Evolutionary conservation across 2,888 invertebrate genomes (phyloP), one percentile per base, ranked within the genome.

Genomic region (Marronus borbonicus): DNA sequence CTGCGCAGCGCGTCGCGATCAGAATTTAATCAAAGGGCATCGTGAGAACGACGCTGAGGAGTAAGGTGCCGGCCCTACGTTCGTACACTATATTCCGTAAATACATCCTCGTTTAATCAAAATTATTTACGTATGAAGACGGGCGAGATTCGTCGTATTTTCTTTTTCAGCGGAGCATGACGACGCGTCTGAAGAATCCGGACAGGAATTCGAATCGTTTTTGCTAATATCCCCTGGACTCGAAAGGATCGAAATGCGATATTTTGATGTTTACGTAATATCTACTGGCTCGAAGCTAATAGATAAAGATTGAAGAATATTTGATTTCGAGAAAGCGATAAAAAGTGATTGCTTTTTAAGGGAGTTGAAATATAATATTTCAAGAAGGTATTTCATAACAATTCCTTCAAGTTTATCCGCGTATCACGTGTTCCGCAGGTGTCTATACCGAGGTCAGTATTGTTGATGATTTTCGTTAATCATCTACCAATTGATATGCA

Each of bases 11-110:
- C 72, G 72, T 85, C 84, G 83, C 86, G 84, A 85, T 86, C 86
- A 86, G 86, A 88, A 87, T 88, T 88, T 87, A 88, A 87, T 88
- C 88, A 88, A 88, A 88, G 85, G 85, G 83, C 85, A 80, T 68
- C 68, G 24, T 52, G 14, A 28, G 36, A 58, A 58, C 72, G 39
- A 8, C 2, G 55, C 31, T 8, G 44, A 39, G 39, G 14, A 31
- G 58, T 36, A 44, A 55, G 36, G 55, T 24, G 20, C n/a, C 20
- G 58, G 58, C 24, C 36, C 20, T 20, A 12, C 44, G 44, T 12
- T 44, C 44, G 10, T 8, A 2, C 44, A 44, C 20, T 17, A 58
- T 31, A 20, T 55, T 39, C 55, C 58, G 31, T 39, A n/a, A 7
- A 36, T 55, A 66, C 20, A 66, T 66, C 49, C 39, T n/a, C 58